Conservation (phyloP, 2,888 invertebrate genomes). For the Cosmorhoe ocellata region DNA sequence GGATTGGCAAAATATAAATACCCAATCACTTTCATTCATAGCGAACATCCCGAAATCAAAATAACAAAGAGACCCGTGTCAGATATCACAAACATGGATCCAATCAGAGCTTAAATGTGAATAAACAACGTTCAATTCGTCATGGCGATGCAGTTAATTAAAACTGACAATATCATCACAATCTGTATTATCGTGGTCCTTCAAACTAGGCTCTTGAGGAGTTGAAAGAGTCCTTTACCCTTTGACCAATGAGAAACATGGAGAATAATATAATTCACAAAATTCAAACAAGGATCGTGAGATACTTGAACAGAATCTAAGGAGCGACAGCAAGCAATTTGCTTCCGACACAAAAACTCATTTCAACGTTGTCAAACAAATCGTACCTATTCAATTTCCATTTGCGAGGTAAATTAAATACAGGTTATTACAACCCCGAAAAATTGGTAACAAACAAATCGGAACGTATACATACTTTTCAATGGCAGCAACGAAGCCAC, state of each 20-base stretch:
- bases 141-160: no score
- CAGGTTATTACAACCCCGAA: constrained; percentile 3
- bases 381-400: constrained; percentile 8
- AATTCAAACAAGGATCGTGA: constrained; percentile 7
- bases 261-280: not conserved
- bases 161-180: no score
- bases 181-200: no score
- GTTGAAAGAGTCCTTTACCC: no score
- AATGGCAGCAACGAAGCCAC: no score
- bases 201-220: no score
- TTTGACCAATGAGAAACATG: constrained; percentile 6
- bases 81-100: not conserved
- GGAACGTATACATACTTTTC: no score
- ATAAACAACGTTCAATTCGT: no score
- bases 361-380: constrained; percentile 17
- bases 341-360: constrained; percentile 12
- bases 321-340: constrained; percentile 9
- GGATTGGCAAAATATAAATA: no score
- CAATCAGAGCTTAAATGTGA: no score
- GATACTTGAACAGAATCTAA: constrained; percentile 6
- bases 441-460: not conserved
- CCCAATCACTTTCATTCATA: no score
- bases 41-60: no score
- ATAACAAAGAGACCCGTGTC: not conserved
- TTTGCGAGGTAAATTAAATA: constrained; percentile 2